These are phyloP conservation scores for Zenarchopterus dispar DNA, from an alignment of 2,797 vertebrate species.

Conservation along the genomic window DNA sequence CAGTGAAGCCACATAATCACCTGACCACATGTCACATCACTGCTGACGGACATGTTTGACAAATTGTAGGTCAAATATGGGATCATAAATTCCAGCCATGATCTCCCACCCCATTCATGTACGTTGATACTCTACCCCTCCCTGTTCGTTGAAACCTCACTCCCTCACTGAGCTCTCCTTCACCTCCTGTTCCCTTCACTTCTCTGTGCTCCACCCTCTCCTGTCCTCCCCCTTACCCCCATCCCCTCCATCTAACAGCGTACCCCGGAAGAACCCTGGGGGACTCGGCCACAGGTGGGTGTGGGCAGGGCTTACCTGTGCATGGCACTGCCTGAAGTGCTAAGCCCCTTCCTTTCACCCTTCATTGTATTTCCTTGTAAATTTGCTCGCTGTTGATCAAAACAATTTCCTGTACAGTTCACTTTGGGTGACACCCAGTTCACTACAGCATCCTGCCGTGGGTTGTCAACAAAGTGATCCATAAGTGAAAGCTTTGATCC, in stretches of 20 bases:
- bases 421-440: slow-evolving; percentile 7
- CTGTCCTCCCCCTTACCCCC: slow-evolving; percentile 39
- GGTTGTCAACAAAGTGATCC: slow-evolving; percentile 27
- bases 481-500: slow-evolving; percentile 14
- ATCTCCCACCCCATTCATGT: slow-evolving; percentile 59
- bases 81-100: slow-evolving; percentile 12
- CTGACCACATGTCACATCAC: slow-evolving; percentile 7
- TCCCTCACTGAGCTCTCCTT: slow-evolving; percentile 59
- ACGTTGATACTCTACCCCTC: slow-evolving; percentile 49
- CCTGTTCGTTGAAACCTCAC: slow-evolving; percentile 52
- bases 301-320: slow-evolving; percentile 74
- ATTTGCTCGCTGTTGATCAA: slow-evolving; percentile 25
- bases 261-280: slow-evolving; percentile 93
- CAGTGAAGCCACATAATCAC: not conserved
- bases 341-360: slow-evolving; percentile 52
- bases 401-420: slow-evolving; percentile 19
- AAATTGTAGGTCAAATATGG: slow-evolving; percentile 61
- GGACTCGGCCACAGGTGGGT: slow-evolving; percentile 93
- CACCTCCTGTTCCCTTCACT: slow-evolving; percentile 71
- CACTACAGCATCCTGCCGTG: not conserved
- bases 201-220: slow-evolving; percentile 52
- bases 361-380: slow-evolving; percentile 50
- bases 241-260: slow-evolving; percentile 88
- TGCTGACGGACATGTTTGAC: slow-evolving; percentile 61
- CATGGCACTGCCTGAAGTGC: slow-evolving; percentile 84